A percentile compares a stretch with the other conserved stretches of the same genome.
phyloP scores from a whole-genome alignment of 2,888 invertebrate species.

The Pollenia griseotomentosa region DNA sequence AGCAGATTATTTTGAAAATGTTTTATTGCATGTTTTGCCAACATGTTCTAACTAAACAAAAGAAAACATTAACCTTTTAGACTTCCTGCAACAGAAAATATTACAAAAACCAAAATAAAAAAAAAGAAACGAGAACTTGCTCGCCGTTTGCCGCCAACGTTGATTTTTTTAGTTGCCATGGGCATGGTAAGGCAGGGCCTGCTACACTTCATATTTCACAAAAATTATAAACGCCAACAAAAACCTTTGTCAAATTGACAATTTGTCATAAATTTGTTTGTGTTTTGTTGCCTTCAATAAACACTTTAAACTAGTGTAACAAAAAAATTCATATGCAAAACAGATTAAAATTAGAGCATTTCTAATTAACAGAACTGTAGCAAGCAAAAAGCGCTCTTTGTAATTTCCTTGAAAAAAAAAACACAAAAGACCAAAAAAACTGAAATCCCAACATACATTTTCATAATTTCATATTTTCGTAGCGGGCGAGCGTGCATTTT shows the following conservation, averaged over 20 bases:
- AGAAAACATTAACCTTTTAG: slow-evolving; percentile 71
- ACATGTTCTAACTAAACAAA: slow-evolving; percentile 67
- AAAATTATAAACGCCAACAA: slow-evolving; percentile 25
- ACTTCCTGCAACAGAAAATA: slow-evolving; percentile 56
- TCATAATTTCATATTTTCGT: slow-evolving; percentile 62
- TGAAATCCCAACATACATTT: slow-evolving; percentile 65
- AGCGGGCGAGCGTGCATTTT: slow-evolving; percentile 12
- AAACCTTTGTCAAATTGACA: slow-evolving; percentile 45
- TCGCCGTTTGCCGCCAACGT: slow-evolving; percentile 49
- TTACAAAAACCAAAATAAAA: neutral
- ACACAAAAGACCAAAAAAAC: slow-evolving; percentile 10
- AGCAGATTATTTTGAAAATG: slow-evolving; percentile 59
- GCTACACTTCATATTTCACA: slow-evolving; percentile 34
- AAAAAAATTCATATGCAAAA: slow-evolving; percentile 65
- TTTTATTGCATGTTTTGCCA: slow-evolving; percentile 72
- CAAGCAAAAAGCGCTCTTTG: slow-evolving; percentile 9
- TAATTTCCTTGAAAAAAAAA: slow-evolving; percentile 25
- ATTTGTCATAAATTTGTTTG: slow-evolving; percentile 55
- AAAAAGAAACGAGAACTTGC: slow-evolving; percentile 19
- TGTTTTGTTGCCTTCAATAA: slow-evolving; percentile 37
- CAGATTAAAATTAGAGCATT: slow-evolving; percentile 71
- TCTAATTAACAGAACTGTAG: slow-evolving; percentile 66
- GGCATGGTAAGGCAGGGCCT: slow-evolving; percentile 28
- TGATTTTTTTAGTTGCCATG: slow-evolving; percentile 40
- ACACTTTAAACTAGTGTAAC: slow-evolving; percentile 22